Percentiles rank a stretch among this genome's conserved stretches.
Evolutionary conservation across 2,888 invertebrate species (phyloP).

Genomic region (Theretra japonica): DNA sequence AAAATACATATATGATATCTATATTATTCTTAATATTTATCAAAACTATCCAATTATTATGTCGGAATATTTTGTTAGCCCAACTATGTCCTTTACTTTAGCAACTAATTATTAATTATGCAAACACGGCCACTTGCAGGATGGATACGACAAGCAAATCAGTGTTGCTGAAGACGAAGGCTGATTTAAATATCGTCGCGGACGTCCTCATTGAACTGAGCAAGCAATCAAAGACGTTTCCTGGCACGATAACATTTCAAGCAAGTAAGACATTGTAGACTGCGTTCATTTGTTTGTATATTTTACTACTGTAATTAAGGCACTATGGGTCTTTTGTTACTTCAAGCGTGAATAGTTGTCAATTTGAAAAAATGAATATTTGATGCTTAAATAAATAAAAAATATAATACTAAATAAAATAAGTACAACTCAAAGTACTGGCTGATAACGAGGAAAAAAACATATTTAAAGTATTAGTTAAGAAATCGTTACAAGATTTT

Average conservation of each 20-base stretch:
- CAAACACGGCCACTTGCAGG: conserved; percentile 43
- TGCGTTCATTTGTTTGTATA: too few species aligned
- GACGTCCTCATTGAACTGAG: conserved; percentile 54
- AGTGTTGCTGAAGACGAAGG: conserved; percentile 63
- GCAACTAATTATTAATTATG: neutral
- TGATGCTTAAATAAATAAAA: too few species aligned
- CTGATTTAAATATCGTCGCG: conserved; percentile 54
- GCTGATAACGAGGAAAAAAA: too few species aligned
- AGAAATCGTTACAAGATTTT: conserved; percentile 30
- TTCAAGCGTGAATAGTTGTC: too few species aligned
- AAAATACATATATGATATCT: too few species aligned
- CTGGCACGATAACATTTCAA: conserved; percentile 56
- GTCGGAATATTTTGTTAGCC: neutral
- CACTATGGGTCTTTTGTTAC: too few species aligned
- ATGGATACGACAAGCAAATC: conserved; percentile 61
- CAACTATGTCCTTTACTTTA: neutral
- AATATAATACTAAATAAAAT: too few species aligned
- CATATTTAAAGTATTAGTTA: too few species aligned
- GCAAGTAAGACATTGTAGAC: too few species aligned
- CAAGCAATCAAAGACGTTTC: conserved; percentile 51
- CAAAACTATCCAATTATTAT: neutral
- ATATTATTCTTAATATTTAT: neutral
- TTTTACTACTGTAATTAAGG: too few species aligned
- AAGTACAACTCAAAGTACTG: too few species aligned
- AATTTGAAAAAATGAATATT: too few species aligned